Conservation (phyloP, 2,113 vertebrate species). For the Willisornis vidua region DNA sequence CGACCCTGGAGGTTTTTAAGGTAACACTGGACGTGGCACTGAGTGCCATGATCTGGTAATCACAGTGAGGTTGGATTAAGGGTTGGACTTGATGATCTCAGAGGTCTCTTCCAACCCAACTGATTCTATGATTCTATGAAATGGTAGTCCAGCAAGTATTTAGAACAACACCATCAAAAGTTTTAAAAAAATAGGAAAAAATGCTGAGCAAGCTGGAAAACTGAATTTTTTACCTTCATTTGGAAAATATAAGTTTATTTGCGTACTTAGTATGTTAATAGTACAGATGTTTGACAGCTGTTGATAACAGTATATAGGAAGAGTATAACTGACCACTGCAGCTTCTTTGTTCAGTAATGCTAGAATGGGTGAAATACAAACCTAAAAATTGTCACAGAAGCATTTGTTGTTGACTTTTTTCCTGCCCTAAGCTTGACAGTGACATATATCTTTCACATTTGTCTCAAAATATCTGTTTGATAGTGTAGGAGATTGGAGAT, state of each 20-base stretch:
- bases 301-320: background rate
- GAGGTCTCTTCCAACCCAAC: no score
- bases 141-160: background rate
- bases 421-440: background rate
- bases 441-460: background rate
- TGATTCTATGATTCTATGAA: background rate
- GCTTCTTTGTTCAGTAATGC: background rate
- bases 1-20: no score
- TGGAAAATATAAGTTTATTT: background rate
- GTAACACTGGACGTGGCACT: no score
- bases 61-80: no score
- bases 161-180: background rate
- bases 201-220: background rate
- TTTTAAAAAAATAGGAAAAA: background rate
- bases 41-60: no score
- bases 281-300: background rate
- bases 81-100: no score
- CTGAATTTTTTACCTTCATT: background rate
- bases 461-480: background rate
- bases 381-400: background rate
- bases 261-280: background rate
- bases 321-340: background rate
- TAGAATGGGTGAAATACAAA: background rate
- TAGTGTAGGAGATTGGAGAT: background rate
- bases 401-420: background rate